Percentiles rank a stretch among this genome's conserved stretches.
Evolutionary conservation across 2,113 vertebrate species (phyloP).

Genomic region (Cyprinodon brontotheroides): DNA sequence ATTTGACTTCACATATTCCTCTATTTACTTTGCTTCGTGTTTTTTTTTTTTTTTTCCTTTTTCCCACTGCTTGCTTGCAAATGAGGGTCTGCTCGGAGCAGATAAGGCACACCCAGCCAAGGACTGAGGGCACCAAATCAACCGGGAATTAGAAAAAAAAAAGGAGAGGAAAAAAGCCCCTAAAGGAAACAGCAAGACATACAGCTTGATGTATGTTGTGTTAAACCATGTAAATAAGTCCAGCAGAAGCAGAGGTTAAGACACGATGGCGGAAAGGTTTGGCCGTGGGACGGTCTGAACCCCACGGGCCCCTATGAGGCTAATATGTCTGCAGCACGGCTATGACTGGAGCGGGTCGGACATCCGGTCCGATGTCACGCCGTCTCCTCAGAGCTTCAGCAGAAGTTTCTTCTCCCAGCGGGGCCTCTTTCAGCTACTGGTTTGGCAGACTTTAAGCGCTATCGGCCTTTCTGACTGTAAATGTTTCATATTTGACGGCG

Average conservation of each 20-base stretch:
- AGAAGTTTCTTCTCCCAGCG: neutral
- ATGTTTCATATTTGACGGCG: conserved; percentile 52
- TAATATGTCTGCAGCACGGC: conserved; percentile 56
- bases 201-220: conserved; percentile 30
- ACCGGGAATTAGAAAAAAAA: conserved; percentile 54
- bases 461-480: conserved; percentile 47
- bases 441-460: conserved; percentile 33
- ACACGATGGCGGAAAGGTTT: conserved; percentile 49
- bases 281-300: conserved; percentile 49
- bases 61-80: conserved; percentile 72
- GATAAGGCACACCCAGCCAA: conserved; percentile 79
- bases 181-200: conserved; percentile 56
- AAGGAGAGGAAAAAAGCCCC: conserved; percentile 53
- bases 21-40: conserved; percentile 63
- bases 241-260: conserved; percentile 57
- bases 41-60: conserved; percentile 16
- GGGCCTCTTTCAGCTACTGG: conserved; percentile 36
- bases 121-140: conserved; percentile 77
- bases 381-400: conserved; percentile 28
- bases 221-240: conserved; percentile 55
- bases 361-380: conserved; percentile 43
- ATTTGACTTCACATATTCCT: conserved; percentile 75
- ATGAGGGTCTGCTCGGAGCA: conserved; percentile 78
- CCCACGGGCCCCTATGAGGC: conserved; percentile 50
- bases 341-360: conserved; percentile 50